Evolutionary conservation across 2,113 vertebrate species (phyloP).

Genomic region (Dromas ardeola): DNA sequence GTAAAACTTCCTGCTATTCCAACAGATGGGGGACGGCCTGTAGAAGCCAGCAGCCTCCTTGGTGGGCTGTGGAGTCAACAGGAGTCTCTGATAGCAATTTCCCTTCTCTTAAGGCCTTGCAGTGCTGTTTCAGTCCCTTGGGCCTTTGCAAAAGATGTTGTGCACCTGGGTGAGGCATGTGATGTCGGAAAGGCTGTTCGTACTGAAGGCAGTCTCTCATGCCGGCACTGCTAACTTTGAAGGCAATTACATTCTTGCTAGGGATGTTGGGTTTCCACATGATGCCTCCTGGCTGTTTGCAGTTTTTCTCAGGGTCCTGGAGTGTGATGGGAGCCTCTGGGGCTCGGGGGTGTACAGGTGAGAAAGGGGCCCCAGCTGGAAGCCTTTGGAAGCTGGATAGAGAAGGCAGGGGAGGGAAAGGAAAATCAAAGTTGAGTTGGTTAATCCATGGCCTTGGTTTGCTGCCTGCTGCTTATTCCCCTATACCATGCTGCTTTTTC

Average conservation of each 20-base stretch:
- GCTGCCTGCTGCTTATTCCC: neutral
- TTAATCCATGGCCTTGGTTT: neutral
- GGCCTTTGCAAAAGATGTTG: slow-evolving; percentile 19
- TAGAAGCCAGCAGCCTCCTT: slow-evolving; percentile 55
- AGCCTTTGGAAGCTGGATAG: neutral
- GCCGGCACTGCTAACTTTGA: neutral
- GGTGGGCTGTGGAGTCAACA: slow-evolving; percentile 47
- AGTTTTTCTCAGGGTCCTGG: neutral
- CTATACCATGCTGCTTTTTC: neutral
- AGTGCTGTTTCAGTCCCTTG: slow-evolving; percentile 44
- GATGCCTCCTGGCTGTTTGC: slow-evolving; percentile 1
- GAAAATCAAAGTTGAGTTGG: neutral
- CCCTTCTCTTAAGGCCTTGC: slow-evolving; percentile 28
- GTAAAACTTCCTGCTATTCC: slow-evolving; percentile 64
- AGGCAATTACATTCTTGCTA: slow-evolving; percentile 3
- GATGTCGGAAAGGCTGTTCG: neutral
- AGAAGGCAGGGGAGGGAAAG: neutral
- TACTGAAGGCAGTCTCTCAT: neutral
- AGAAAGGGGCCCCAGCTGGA: neutral
- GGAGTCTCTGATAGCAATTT: slow-evolving; percentile 58
- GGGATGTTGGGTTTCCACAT: neutral
- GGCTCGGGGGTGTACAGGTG: neutral
- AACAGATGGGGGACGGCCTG: slow-evolving; percentile 61
- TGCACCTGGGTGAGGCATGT: slow-evolving; percentile 12
- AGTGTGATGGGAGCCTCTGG: neutral